These are phyloP conservation scores for Caenorhabditis uteleia DNA, from an alignment of 2,888 invertebrate genomes.

Conservation along the genomic window DNA sequence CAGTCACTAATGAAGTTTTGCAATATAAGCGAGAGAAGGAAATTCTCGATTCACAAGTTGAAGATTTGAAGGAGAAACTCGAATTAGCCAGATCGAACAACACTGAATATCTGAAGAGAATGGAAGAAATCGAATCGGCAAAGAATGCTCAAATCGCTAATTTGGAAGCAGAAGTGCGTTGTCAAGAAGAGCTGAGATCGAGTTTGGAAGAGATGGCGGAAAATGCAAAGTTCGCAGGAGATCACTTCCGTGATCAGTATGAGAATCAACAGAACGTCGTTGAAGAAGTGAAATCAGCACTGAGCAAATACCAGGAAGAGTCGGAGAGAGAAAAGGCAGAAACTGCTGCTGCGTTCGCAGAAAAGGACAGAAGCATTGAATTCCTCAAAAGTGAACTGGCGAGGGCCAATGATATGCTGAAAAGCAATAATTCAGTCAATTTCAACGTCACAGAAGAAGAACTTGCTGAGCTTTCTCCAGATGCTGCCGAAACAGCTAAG, in stretches of 20 bases:
- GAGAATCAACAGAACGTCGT: slow-evolving; percentile 22
- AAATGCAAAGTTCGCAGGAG: slow-evolving; percentile 24
- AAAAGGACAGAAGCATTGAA: no score
- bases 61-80: slow-evolving; percentile 15
- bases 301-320: slow-evolving; percentile 21
- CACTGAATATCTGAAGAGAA: slow-evolving; percentile 8
- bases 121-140: slow-evolving; percentile 10
- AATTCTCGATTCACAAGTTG: slow-evolving; percentile 9
- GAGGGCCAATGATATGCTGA: slow-evolving; percentile 51
- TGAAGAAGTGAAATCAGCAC: slow-evolving; percentile 8
- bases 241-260: slow-evolving; percentile 19
- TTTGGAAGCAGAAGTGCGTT: slow-evolving; percentile 26
- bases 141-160: slow-evolving; percentile 13
- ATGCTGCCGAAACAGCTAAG: slow-evolving; percentile 59
- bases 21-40: slow-evolving; percentile 18
- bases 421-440: slow-evolving; percentile 42
- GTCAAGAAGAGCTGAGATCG: slow-evolving; percentile 9
- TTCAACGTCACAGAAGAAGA: slow-evolving; percentile 51
- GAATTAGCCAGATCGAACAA: slow-evolving; percentile 17
- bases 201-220: slow-evolving; percentile 19
- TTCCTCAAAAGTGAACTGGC: slow-evolving; percentile 46
- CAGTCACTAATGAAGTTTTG: slow-evolving; percentile 18
- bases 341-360: slow-evolving; percentile 7
- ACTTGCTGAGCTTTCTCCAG: slow-evolving; percentile 53
- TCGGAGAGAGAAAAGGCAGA: slow-evolving; percentile 6